Evolutionary conservation across 2,888 invertebrate genomes (phyloP), one percentile per base, ranked within the genome.

Genomic region (Therioaphis trifolii): DNA sequence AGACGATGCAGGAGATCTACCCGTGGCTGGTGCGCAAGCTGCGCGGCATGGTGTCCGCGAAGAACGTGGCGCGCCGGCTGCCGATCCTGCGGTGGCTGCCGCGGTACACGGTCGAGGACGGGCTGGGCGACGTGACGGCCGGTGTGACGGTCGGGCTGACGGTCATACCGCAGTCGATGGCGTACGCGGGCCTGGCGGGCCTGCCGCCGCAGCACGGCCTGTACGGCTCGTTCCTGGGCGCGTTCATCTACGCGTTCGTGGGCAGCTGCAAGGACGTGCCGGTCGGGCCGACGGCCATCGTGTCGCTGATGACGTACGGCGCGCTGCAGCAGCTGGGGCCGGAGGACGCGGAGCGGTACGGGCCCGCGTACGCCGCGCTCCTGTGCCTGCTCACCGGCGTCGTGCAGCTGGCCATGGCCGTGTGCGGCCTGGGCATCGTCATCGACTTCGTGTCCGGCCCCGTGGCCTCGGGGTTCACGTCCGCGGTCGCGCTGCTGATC

Each of bases 141-240:
- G 97, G 97, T 84, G 89, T 97, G 84, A 96, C 97, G 2, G 97
- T 97, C n/a, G 97, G 96, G 0, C 91, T 97, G 85, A 97, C 97
- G 0, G 96, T 97, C 84, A 96, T 98, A 87, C 97, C 97, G n/a
- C 97, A 97, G 89, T 94, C 94, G 18, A 90, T 95, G 85, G 95
- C 95, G n/a, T 95, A 95, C 89, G 91, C 94, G 46, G 94, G 93
- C 88, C 93, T 95, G 85, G 95, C 95, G 71, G 94, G 94, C 24
- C 89, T 95, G 85, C 94, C 94, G 80, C 91, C 94, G 40, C 91
- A 96, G 94, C 95, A 95, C 89, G 98, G 97, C 58, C 90, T 98
- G 77, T 97, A 97, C 89, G 95, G 96, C 76, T 95, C 97, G n/a
- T 97, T 97, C 89, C 90, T 97, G 87, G 96, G 97, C 71, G 94